A percentile compares a stretch with the other conserved stretches of the same genome.
Conservation (phyloP, 2,113 vertebrate species). For the Ardeotis arabs region DNA sequence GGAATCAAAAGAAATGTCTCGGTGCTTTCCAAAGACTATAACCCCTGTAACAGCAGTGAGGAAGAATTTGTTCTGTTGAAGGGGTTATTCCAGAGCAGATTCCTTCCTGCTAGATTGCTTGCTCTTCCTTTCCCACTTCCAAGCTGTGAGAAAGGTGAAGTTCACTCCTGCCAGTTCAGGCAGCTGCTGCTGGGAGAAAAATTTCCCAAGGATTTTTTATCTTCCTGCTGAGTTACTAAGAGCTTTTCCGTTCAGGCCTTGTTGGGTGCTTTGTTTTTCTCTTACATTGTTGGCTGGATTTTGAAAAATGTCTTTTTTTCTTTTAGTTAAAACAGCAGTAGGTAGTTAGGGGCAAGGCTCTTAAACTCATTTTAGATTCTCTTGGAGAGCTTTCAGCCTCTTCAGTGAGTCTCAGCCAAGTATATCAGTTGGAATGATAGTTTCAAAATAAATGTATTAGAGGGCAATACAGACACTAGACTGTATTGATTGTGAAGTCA, state of each 20-base stretch:
- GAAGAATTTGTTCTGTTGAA: background rate
- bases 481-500: background rate
- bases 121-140: background rate
- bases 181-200: background rate
- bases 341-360: background rate
- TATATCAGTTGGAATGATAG: background rate
- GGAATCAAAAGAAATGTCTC: background rate
- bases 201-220: background rate
- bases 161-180: background rate
- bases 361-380: background rate
- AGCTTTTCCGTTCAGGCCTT: background rate
- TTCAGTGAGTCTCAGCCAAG: background rate
- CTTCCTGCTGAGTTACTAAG: background rate
- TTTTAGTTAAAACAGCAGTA: background rate
- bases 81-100: background rate
- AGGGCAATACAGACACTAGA: background rate
- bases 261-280: background rate
- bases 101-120: background rate
- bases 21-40: background rate
- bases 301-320: background rate
- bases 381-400: background rate
- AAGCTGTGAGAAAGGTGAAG: background rate
- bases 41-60: background rate
- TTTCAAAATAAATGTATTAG: background rate
- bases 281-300: background rate